A percentile compares a stretch with the other conserved stretches of the same genome.
Evolutionary conservation across 2,888 invertebrate genomes (phyloP).

Genomic region (Xestia ashworthii): DNA sequence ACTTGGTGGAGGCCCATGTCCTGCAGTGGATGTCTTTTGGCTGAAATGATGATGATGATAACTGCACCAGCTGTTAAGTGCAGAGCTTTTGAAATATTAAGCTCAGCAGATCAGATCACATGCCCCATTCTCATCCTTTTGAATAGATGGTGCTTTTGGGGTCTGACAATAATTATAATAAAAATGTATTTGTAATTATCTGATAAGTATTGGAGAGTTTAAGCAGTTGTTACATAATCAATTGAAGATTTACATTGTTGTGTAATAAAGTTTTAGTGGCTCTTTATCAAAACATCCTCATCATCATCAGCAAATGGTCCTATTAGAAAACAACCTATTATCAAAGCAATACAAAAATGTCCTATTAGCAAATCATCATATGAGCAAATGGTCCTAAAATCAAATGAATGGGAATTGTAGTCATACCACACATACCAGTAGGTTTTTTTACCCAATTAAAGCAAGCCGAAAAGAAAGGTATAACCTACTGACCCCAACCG

Average conservation of each 20-base stretch:
- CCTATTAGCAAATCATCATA: no score
- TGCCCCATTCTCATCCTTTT: not conserved
- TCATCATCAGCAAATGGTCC: not conserved
- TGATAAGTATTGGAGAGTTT: no score
- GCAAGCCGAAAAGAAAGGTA: no score
- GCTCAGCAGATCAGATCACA: not conserved
- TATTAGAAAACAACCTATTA: not conserved
- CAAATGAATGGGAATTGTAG: not conserved
- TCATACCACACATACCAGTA: not conserved
- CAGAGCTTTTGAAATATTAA: not conserved
- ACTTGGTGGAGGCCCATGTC: no score
- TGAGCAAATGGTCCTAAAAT: not conserved
- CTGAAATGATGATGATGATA: no score
- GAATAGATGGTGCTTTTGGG: not conserved
- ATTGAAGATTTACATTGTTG: not conserved
- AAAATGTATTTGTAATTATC: no score
- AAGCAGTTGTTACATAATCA: not conserved
- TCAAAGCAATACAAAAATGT: no score
- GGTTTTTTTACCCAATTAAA: no score
- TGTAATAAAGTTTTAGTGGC: not conserved
- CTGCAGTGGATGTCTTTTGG: no score
- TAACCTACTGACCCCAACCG: not conserved
- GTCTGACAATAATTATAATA: not conserved
- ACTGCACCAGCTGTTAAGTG: not conserved
- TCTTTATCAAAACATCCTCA: not conserved